These are phyloP conservation scores for Podarcis muralis DNA, from an alignment of 2,113 vertebrate species.

Conservation along the genomic window DNA sequence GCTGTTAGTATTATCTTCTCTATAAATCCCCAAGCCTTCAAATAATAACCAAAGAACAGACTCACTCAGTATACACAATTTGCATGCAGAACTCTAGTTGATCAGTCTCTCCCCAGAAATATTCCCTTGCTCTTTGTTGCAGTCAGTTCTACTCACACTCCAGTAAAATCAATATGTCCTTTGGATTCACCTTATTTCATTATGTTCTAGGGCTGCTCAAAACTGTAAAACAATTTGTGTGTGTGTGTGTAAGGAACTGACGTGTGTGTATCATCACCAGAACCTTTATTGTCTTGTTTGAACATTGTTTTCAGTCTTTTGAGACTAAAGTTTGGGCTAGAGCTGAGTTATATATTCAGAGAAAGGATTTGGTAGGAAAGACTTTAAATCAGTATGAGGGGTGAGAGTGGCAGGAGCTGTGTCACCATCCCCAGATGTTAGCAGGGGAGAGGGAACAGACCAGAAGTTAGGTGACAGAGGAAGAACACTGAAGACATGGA, in stretches of 20 bases:
- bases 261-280: background rate
- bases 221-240: constrained; percentile 9
- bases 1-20: background rate
- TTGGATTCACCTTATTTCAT: background rate
- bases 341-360: background rate
- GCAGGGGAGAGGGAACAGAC: too few species aligned
- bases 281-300: background rate
- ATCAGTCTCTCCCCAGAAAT: background rate
- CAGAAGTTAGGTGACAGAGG: too few species aligned
- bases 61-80: background rate
- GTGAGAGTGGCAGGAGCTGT: too few species aligned
- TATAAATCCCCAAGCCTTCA: constrained; percentile 39
- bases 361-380: background rate
- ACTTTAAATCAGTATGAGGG: background rate
- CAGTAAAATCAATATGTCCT: constrained; percentile 27
- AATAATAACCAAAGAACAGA: constrained; percentile 21
- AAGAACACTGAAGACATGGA: too few species aligned
- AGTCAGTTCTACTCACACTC: background rate
- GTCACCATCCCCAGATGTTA: too few species aligned
- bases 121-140: background rate
- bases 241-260: background rate
- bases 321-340: background rate
- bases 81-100: background rate
- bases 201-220: background rate
- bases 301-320: background rate